Evolutionary conservation across 2,888 invertebrate species (phyloP).

Genomic region (Strigamia maritima): DNA sequence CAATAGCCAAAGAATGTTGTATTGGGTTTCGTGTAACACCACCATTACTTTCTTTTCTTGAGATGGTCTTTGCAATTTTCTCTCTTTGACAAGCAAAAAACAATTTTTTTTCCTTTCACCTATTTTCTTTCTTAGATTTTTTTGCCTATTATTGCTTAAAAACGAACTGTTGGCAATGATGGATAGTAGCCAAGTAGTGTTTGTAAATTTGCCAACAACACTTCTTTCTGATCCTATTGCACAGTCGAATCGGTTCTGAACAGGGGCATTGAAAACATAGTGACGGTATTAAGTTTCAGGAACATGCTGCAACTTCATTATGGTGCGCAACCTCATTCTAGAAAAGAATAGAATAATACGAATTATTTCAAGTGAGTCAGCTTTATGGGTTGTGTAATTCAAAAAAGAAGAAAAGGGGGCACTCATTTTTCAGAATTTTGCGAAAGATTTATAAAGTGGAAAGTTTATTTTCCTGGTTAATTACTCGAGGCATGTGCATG

Average conservation of each 20-base stretch:
- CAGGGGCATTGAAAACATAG: constrained; percentile 6
- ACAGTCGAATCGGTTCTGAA: constrained; percentile 13
- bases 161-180: background rate
- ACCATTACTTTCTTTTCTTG: background rate
- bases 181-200: constrained; percentile 13
- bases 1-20: background rate
- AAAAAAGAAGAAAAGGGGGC: background rate
- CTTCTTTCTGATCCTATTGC: constrained; percentile 24
- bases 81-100: background rate
- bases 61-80: background rate
- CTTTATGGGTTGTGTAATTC: constrained; percentile 19
- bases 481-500: background rate
- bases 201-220: constrained; percentile 24
- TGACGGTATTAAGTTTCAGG: constrained; percentile 8
- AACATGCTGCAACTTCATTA: background rate
- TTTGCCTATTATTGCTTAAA: background rate
- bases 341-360: background rate
- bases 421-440: background rate
- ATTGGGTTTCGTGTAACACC: background rate
- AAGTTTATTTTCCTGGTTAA: constrained; percentile 8
- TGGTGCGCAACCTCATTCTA: background rate
- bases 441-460: constrained; percentile 6
- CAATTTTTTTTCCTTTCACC: background rate
- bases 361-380: background rate
- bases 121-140: background rate